Percentiles rank a stretch among this genome's conserved stretches.
Conservation (phyloP, 1,140 invertebrate species). For the Pseudomyrmex sp. region DNA sequence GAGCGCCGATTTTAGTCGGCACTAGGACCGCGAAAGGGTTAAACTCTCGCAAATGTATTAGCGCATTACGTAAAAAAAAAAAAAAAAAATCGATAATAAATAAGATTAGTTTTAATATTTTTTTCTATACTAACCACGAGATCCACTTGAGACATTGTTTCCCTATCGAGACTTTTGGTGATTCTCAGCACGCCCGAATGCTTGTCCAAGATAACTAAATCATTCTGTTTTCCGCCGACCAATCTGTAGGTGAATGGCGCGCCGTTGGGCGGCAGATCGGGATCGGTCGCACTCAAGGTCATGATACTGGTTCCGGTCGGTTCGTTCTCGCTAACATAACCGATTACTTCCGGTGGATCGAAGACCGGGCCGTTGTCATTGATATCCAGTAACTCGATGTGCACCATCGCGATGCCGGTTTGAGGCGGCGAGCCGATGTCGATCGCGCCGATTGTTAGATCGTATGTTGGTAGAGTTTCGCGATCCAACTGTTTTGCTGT, state of each 20-base stretch:
- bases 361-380: constrained; percentile 98
- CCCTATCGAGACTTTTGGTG: constrained; percentile 92
- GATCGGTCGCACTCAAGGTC: constrained; percentile 93
- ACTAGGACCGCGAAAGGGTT: no score
- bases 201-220: constrained; percentile 91
- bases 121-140: constrained; percentile 85
- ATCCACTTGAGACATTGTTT: constrained; percentile 90
- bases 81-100: no score
- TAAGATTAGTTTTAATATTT: no score
- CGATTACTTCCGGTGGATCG: constrained; percentile 89
- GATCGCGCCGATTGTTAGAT: constrained; percentile 94
- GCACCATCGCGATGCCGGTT: constrained; percentile 94
- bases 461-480: constrained; percentile 91
- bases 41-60: no score
- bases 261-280: constrained; percentile 96
- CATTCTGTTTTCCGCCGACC: constrained; percentile 91
- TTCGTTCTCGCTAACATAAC: constrained; percentile 95
- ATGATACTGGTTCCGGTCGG: constrained; percentile 93
- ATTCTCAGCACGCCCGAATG: constrained; percentile 93
- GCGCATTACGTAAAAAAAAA: no score
- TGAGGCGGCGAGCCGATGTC: constrained; percentile 95
- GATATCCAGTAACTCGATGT: constrained; percentile 92
- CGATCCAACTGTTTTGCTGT: constrained; percentile 92
- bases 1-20: no score
- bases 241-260: constrained; percentile 94